Evolutionary conservation across 1,140 invertebrate genomes (phyloP).

Genomic region (Physella acuta): DNA sequence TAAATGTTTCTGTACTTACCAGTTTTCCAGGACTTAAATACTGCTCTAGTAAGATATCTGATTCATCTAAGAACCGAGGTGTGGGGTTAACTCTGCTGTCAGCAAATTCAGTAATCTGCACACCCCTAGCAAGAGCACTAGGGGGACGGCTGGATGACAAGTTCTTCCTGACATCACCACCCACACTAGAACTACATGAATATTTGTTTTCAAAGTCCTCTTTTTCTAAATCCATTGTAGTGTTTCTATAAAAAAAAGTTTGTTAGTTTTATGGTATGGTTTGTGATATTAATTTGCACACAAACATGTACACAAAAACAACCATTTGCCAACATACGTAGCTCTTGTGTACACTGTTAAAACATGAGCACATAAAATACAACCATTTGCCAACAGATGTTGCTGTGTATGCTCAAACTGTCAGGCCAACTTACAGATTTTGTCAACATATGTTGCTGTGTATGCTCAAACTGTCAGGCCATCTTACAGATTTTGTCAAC

Average conservation of each 20-base stretch:
- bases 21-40: slow-evolving; percentile 46
- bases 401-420: neutral
- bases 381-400: neutral
- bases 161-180: neutral
- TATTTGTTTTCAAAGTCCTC: neutral
- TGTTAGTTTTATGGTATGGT: neutral
- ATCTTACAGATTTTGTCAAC: no score
- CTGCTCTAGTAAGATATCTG: slow-evolving; percentile 54
- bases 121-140: slow-evolving; percentile 51
- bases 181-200: neutral
- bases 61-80: slow-evolving; percentile 51
- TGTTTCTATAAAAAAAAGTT: neutral
- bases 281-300: neutral
- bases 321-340: neutral
- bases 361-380: neutral
- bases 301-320: neutral
- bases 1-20: slow-evolving; percentile 23
- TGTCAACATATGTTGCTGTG: no score
- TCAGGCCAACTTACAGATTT: neutral
- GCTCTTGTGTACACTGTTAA: neutral
- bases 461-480: no score
- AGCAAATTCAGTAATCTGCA: slow-evolving; percentile 55
- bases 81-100: slow-evolving; percentile 52
- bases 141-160: slow-evolving; percentile 31
- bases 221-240: slow-evolving; percentile 11